Base-by-base conservation (phyloP, 2,888 invertebrate species). In the Meiosimyza decipiens region DNA sequence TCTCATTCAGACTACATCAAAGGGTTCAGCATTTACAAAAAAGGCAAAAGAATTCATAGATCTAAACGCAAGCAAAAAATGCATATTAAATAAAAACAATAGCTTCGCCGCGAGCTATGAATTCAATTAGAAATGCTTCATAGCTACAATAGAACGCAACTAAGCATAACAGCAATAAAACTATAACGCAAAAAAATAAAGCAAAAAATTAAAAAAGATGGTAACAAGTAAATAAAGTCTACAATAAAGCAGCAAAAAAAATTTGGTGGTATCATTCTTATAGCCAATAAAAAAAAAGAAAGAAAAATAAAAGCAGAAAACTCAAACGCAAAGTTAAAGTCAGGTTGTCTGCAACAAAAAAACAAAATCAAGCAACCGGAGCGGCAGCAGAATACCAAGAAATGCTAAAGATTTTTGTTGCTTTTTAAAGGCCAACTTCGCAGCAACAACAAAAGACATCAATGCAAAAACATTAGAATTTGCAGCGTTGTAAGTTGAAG, bases 401-500 rank as follows among this genome's bases (percentile, higher is more conserved):
- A 52, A 60, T 60, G 22, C 12, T 51, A 18, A 51, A 68, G 18
- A 57, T 63, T 33, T 47, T 68, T 47, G 50, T 15, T 51, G 50
- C 33, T 55, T 59, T 65, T 65, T 65, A 71, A 71, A 71, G 71
- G 71, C 65, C 71, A 71, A 66, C 71, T 71, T 71, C 71, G 66
- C 71, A 71, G 71, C 71, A 54, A 50, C 65, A 33, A 50, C 16
- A 40, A 16, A 65, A 51, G 65, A 63, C 47, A 54, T 47, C 18
- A 63, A 70, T 13, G 7, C 28, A 40, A 47, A 33, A 49, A 49
- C 63, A 63, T 40, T 47, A 47, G n/a, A 66, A 33, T 52, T 40
- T 40, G 40, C 40, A 40, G 9, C 40, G 40, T 40, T 40, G 40
- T 40, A 9, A 9, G 40, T 9, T 9, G 9, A 6, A 9, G 40